Evolutionary conservation across 1,140 invertebrate genomes (phyloP).

Genomic region (Andricus grossulariae): DNA sequence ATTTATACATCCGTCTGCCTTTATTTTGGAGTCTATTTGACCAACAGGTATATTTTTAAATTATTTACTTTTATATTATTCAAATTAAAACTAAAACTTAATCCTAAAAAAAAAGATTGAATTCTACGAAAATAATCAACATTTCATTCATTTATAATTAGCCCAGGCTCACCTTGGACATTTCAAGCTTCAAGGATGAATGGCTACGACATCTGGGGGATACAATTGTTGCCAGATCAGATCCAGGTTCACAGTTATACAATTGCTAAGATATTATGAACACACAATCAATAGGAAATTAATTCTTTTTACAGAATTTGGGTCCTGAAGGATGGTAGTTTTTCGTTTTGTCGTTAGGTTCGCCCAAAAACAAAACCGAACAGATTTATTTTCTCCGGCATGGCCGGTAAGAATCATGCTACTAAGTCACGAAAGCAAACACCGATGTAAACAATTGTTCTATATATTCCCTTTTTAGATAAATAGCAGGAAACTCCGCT

Average conservation of each 20-base stretch:
- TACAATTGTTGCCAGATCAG: constrained; percentile 81
- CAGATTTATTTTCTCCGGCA: no score
- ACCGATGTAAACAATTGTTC: no score
- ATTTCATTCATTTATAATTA: neutral
- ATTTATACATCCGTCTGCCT: constrained; percentile 87
- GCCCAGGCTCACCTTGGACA: constrained; percentile 84
- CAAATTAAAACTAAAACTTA: neutral
- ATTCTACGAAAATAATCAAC: neutral
- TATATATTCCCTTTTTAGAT: no score
- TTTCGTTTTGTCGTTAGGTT: no score
- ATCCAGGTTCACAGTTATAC: constrained; percentile 74
- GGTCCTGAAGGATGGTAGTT: no score
- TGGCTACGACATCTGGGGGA: constrained; percentile 77
- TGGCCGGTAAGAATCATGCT: no score
- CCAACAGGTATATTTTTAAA: constrained; percentile 78
- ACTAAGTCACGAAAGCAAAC: no score
- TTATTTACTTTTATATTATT: neutral
- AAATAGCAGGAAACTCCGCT: no score
- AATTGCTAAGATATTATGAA: neutral
- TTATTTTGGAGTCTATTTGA: constrained; percentile 91
- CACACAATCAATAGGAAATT: neutral
- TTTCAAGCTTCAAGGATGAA: constrained; percentile 84
- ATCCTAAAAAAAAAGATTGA: neutral
- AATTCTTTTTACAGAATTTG: constrained; percentile 25
- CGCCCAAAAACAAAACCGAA: no score